Evolutionary conservation across 2,113 vertebrate species (phyloP).

Genomic region (Thomomys bottae): DNA sequence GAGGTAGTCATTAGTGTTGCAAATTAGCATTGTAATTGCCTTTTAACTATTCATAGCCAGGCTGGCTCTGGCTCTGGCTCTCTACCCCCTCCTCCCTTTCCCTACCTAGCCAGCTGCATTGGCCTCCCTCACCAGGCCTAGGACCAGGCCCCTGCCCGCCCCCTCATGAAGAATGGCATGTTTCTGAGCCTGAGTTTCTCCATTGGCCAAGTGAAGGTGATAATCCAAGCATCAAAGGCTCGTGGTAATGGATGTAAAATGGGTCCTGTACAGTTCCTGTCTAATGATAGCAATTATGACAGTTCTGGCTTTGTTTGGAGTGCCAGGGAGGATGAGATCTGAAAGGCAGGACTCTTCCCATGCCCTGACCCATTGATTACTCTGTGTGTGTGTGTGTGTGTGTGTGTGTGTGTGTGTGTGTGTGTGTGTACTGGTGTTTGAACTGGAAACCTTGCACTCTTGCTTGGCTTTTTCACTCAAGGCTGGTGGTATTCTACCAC

Average conservation of each 20-base stretch:
- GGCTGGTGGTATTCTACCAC: no score
- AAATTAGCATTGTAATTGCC: constrained; percentile 98
- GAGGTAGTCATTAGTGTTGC: constrained; percentile 83
- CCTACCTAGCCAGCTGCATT: accelerated
- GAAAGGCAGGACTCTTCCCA: neutral
- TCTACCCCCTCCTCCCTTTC: neutral
- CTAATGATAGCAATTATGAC: no score
- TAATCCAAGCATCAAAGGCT: neutral
- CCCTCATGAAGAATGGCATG: neutral
- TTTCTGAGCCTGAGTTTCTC: neutral
- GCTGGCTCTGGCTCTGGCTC: neutral
- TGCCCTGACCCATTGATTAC: neutral
- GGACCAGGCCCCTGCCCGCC: neutral
- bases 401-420: no score
- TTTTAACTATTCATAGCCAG: constrained; percentile 88
- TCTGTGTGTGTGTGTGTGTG: no score
- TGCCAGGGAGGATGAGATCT: neutral
- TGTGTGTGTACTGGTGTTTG: no score
- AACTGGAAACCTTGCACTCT: no score
- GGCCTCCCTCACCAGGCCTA: neutral
- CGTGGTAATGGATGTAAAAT: neutral
- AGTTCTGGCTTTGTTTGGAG: neutral
- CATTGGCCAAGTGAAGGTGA: accelerated
- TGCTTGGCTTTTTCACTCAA: no score
- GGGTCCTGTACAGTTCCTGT: accelerated